phyloP scores from a whole-genome alignment of 2,888 invertebrate species.

The Salpingus planirostris region DNA sequence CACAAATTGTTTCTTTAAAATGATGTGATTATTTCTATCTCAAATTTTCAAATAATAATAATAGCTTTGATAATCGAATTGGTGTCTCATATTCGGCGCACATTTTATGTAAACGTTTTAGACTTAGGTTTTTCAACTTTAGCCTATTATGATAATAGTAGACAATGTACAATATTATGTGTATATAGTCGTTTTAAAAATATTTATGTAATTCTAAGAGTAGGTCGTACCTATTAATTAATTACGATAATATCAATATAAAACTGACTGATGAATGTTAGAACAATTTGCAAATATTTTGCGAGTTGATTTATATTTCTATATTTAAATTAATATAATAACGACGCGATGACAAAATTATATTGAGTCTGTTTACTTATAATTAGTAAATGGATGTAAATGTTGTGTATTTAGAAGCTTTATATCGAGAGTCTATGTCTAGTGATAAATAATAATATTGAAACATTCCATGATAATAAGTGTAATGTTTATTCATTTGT shows the following conservation, averaged over 20 bases:
- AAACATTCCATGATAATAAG: slow-evolving; percentile 13
- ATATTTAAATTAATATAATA: no score
- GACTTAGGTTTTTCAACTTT: neutral
- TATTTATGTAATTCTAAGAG: slow-evolving; percentile 13
- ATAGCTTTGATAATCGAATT: neutral
- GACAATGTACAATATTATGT: slow-evolving; percentile 15
- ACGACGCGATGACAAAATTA: slow-evolving; percentile 11
- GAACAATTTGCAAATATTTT: slow-evolving; percentile 30
- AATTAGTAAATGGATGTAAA: slow-evolving; percentile 24
- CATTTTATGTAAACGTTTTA: no score
- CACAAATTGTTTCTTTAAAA: slow-evolving; percentile 8
- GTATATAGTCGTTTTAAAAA: slow-evolving; percentile 18
- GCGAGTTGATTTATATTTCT: slow-evolving; percentile 32
- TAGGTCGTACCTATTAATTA: no score
- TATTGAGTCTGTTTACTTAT: slow-evolving; percentile 22
- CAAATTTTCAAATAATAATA: neutral
- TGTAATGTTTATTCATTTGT: slow-evolving; percentile 23
- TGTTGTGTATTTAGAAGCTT: slow-evolving; percentile 25
- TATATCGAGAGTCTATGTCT: slow-evolving; percentile 21
- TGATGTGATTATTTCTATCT: slow-evolving; percentile 11
- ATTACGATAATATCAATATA: slow-evolving; percentile 5
- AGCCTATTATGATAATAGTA: slow-evolving; percentile 2
- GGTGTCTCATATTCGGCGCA: no score
- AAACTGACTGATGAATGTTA: slow-evolving; percentile 33
- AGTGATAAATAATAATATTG: slow-evolving; percentile 18